Conservation (phyloP, 2,797 vertebrate genomes). For the Crenichthys baileyi region DNA sequence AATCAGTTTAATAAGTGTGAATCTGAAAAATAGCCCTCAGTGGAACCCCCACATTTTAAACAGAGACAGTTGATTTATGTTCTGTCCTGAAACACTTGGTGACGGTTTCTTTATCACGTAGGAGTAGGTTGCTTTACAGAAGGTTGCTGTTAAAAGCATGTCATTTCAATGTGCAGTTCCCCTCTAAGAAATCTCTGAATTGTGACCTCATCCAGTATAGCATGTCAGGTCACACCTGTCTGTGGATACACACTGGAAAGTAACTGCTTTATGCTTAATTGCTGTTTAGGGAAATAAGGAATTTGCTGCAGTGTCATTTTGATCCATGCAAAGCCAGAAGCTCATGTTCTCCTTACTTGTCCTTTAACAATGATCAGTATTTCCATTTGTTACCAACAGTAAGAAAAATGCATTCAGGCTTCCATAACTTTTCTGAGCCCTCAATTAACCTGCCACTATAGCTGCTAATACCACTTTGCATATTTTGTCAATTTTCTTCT, state of each 20-base stretch:
- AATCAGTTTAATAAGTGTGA: neutral
- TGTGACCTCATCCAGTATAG: slow-evolving; percentile 6
- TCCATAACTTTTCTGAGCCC: slow-evolving; percentile 74
- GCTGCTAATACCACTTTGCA: slow-evolving; percentile 73
- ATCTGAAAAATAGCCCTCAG: neutral
- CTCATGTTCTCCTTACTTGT: slow-evolving; percentile 49
- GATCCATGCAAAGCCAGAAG: slow-evolving; percentile 31
- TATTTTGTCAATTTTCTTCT: slow-evolving; percentile 67
- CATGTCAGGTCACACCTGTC: slow-evolving; percentile 23
- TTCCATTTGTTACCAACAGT: slow-evolving; percentile 55
- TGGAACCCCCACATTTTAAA: neutral
- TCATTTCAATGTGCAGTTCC: neutral
- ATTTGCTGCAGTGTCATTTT: slow-evolving; percentile 34
- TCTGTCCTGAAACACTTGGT: neutral
- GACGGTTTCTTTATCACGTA: neutral
- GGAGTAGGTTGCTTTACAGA: neutral
- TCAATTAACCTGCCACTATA: slow-evolving; percentile 81
- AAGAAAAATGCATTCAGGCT: slow-evolving; percentile 32
- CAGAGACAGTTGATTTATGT: neutral
- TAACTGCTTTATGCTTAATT: slow-evolving; percentile 23
- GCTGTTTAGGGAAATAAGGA: slow-evolving; percentile 11
- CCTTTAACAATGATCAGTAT: slow-evolving; percentile 50
- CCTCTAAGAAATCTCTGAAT: slow-evolving; percentile 7
- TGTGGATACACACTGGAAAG: slow-evolving; percentile 15
- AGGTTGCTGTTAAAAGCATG: neutral